Percentiles rank a stretch among this genome's conserved stretches.
Evolutionary conservation across 2,113 vertebrate genomes (phyloP).

Genomic region (Myanophis thanlyinensis): DNA sequence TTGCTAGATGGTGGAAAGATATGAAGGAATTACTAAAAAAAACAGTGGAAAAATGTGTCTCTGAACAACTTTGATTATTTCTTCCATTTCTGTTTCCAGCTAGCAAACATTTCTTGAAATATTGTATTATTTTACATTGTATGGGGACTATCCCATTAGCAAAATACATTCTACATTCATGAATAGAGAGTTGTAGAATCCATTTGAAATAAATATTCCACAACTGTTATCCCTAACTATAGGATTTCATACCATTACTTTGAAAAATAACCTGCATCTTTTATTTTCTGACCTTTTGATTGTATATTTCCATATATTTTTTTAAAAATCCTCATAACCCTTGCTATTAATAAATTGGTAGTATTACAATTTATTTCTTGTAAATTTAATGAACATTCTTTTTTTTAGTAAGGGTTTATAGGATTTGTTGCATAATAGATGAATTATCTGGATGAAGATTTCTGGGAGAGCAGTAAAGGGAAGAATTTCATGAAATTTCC

Average conservation of each 20-base stretch:
- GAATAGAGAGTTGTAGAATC: neutral
- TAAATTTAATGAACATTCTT: neutral
- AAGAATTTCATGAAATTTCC: neutral
- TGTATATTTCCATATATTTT: too few relatives aligned
- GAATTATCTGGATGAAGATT: too few relatives aligned
- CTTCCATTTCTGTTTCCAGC: constrained; percentile 21
- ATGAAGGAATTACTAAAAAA: neutral
- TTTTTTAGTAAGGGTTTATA: neutral
- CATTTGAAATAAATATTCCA: neutral
- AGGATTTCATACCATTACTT: neutral
- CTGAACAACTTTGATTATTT: neutral
- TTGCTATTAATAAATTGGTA: too few relatives aligned
- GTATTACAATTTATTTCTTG: too few relatives aligned
- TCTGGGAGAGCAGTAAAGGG: neutral
- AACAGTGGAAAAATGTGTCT: neutral
- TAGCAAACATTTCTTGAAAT: constrained; percentile 37
- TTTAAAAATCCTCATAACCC: neutral
- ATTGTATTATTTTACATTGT: neutral
- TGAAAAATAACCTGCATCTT: neutral
- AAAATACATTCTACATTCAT: neutral
- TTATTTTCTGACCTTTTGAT: neutral
- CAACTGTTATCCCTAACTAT: neutral
- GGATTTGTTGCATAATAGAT: neutral
- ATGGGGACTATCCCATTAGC: neutral
- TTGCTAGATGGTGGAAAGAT: neutral